These are phyloP conservation scores for Lagorchestes hirsutus DNA, from an alignment of 2,797 vertebrate species.

Conservation along the genomic window DNA sequence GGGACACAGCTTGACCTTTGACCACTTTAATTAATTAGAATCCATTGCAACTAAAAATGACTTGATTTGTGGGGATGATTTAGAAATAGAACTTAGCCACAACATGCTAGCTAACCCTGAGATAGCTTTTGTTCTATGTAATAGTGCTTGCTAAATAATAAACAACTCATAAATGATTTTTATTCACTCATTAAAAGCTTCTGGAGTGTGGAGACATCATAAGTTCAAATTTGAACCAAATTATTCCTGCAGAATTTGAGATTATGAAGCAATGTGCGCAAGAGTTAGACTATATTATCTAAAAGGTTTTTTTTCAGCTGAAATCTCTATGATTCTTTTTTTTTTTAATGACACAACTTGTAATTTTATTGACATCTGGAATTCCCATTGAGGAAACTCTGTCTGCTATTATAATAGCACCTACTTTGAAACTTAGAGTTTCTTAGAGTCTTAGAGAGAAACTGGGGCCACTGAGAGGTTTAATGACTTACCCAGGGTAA, in stretches of 20 bases:
- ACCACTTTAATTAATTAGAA: neutral
- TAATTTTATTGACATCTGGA: neutral
- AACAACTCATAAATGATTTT: neutral
- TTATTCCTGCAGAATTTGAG: neutral
- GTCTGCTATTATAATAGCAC: neutral
- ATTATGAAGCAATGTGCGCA: neutral
- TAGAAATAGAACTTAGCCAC: neutral
- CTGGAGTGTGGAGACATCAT: neutral
- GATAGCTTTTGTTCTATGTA: neutral
- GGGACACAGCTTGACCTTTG: neutral
- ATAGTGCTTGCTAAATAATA: neutral
- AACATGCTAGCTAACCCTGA: neutral
- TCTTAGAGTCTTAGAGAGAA: neutral
- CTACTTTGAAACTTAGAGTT: neutral
- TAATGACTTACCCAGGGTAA: neutral
- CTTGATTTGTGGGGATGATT: slow-evolving; percentile 1
- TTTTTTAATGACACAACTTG: neutral
- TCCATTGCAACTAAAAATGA: slow-evolving; percentile 5
- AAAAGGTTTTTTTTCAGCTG: neutral
- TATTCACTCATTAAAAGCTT: neutral
- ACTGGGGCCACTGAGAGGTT: neutral
- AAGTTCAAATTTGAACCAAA: neutral
- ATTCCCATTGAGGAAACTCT: neutral
- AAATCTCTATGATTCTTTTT: neutral
- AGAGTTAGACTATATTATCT: neutral